A percentile compares a stretch with the other conserved stretches of the same genome.
Conservation (phyloP, 2,888 invertebrate species). For the Agriopis aurantiaria region DNA sequence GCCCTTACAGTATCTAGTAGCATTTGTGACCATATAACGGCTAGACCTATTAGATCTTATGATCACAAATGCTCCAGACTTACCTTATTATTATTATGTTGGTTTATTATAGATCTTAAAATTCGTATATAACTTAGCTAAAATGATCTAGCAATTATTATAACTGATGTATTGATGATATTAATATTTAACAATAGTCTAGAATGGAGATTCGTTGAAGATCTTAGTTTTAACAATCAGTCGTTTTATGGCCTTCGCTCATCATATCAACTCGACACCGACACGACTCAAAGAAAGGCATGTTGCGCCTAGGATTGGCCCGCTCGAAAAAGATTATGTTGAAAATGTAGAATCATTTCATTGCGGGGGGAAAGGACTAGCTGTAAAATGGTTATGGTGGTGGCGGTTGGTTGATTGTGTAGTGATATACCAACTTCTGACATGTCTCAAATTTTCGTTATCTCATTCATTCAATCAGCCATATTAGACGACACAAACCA, state of each 20-base stretch:
- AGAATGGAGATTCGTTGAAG: constrained; percentile 48
- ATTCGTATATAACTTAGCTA: constrained; percentile 16
- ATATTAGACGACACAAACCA: too few relatives aligned
- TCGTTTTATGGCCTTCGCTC: constrained; percentile 32
- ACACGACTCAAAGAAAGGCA: not conserved
- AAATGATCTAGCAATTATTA: constrained; percentile 24
- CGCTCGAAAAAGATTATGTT: too few relatives aligned
- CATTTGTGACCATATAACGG: constrained; percentile 22
- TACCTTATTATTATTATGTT: constrained; percentile 9
- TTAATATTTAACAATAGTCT: constrained; percentile 30
- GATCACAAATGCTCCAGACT: constrained; percentile 18
- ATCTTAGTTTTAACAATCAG: constrained; percentile 46
- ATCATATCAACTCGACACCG: not conserved
- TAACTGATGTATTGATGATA: constrained; percentile 11
- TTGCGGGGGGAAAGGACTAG: not conserved
- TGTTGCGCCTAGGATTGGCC: not conserved
- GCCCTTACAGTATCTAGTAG: not conserved
- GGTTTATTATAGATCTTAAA: constrained; percentile 9
- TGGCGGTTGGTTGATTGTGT: too few relatives aligned
- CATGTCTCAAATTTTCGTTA: too few relatives aligned
- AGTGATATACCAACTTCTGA: too few relatives aligned
- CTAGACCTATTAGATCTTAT: constrained; percentile 1
- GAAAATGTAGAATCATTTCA: not conserved
- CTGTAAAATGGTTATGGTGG: too few relatives aligned
- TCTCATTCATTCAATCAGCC: too few relatives aligned